Base-by-base conservation (phyloP, 2,888 invertebrate species). In the Diaprepes abbreviatus region DNA sequence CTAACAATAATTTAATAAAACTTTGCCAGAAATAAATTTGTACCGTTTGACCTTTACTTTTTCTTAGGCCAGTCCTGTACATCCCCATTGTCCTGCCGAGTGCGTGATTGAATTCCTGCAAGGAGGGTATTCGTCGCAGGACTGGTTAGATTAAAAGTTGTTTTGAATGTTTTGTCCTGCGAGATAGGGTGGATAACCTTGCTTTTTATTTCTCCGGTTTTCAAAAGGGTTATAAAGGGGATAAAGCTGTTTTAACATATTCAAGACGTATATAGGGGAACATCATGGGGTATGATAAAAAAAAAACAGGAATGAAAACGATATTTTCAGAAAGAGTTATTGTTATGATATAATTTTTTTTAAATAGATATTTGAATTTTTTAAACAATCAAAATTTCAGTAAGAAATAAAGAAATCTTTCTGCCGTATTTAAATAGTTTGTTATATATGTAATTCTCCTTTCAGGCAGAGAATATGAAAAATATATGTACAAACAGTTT, bases 141-240 rank as follows among this genome's bases (percentile, higher is more conserved):
- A 57, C 68, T 57, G 68, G 68, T 68, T 68, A 68, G 68, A 68
- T 68, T 68, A 68, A 62, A 68, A 68, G 68, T 68, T 68, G 68
- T 68, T 63, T 62, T 63, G 62, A 68, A 68, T 68, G 68, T 68
- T 68, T 62, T 68, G 68, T 68, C 63, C 62, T 62, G 68, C 21
- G 35, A 50, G 54, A 54, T 54, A 52, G 40, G 63, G 63, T 54
- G 33, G 54, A 63, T 54, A 63, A 63, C 54, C 63, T 63, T 54
- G 63, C 40, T 63, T 63, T 63, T 63, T 63, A 54, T 52, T 43
- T 54, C 7, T 40, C 28, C 28, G 52, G 54, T 54, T 40, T 63
- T 63, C 40, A 63, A 63, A 54, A 45, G 31, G 63, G 54, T 43
- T 63, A 52, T 63, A 50, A 28, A 63, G 52, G 52, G 62, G 31